These are phyloP conservation scores for Chlamydotis undulata DNA, from an alignment of 2,113 vertebrate species.

Conservation along the genomic window DNA sequence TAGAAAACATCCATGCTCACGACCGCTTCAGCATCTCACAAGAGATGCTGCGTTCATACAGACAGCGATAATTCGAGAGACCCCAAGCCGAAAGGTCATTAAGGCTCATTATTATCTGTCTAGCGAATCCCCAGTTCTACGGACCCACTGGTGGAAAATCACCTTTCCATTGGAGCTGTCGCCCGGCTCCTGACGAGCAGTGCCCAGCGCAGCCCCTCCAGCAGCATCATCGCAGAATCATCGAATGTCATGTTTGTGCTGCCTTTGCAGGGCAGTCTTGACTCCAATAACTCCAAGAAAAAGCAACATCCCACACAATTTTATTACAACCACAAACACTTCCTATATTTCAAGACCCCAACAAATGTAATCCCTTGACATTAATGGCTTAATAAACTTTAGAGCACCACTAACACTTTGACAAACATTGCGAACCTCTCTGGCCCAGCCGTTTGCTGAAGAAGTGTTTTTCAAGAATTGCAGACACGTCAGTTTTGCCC, in stretches of 20 bases:
- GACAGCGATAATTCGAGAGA: rapidly evolving
- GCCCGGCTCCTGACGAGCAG: rapidly evolving
- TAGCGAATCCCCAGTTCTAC: rapidly evolving
- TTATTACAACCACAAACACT: neutral
- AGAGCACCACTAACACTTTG: neutral
- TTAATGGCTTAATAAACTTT: neutral
- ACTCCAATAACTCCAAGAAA: neutral
- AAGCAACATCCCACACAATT: rapidly evolving
- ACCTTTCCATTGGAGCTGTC: rapidly evolving
- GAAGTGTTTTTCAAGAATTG: rapidly evolving
- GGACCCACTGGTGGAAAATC: neutral
- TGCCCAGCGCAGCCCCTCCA: neutral
- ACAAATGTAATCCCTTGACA: rapidly evolving
- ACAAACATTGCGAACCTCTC: neutral
- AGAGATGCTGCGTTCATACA: neutral
- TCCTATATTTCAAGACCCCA: neutral
- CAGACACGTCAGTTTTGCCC: rapidly evolving
- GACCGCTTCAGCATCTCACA: rapidly evolving
- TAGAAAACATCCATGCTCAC: rapidly evolving
- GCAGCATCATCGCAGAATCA: neutral
- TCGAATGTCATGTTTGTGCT: no score
- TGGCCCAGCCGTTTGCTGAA: neutral
- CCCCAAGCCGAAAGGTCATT: neutral
- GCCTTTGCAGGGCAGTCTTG: neutral
- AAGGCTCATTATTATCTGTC: neutral